These are phyloP conservation scores for Lasioglossum lativentre DNA, from an alignment of 2,888 invertebrate species.

Conservation along the genomic window DNA sequence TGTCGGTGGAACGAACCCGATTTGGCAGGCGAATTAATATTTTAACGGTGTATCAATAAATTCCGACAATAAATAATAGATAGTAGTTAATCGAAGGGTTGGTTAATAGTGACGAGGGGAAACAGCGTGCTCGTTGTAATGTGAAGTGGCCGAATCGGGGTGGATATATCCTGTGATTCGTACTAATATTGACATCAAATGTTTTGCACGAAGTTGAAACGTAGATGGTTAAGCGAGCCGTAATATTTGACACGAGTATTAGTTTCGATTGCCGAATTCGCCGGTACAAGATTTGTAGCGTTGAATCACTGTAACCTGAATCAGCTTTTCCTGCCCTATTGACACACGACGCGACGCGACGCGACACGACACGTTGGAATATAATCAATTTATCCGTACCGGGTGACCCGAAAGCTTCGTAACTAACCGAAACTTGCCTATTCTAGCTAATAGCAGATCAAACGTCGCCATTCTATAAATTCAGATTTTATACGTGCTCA, in stretches of 20 bases:
- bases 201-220: background rate
- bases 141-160: background rate
- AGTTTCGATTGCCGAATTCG: background rate
- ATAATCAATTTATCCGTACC: background rate
- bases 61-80: background rate
- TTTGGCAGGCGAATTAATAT: background rate
- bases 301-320: background rate
- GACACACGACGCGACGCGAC: background rate
- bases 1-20: background rate
- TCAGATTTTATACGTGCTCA: background rate
- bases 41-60: background rate
- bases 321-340: background rate
- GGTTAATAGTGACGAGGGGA: background rate
- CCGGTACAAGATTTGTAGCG: background rate
- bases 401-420: background rate
- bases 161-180: background rate
- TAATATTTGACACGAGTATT: background rate
- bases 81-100: background rate
- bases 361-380: background rate
- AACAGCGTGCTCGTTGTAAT: background rate
- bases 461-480: background rate
- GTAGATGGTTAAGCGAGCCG: background rate
- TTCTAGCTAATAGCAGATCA: background rate
- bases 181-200: background rate
- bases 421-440: background rate